These are phyloP conservation scores for Polyodon spathula DNA, from an alignment of 2,113 vertebrate species.

Conservation along the genomic window DNA sequence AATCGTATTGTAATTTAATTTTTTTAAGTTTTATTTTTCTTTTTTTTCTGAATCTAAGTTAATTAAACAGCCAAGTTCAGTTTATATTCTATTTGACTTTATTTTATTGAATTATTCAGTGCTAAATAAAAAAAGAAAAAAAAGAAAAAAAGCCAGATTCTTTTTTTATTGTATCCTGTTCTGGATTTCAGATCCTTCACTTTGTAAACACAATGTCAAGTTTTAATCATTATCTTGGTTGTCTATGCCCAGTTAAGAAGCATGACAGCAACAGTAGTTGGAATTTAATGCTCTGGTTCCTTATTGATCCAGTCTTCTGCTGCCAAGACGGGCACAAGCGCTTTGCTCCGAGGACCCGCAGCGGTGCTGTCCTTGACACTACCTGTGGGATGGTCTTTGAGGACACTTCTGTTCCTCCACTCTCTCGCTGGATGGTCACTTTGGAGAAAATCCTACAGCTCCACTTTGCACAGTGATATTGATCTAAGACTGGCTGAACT, in stretches of 20 bases:
- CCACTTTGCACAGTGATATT: conserved; percentile 62
- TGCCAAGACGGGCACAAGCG: conserved; percentile 23
- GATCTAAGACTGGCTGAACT: conserved; percentile 41
- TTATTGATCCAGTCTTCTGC: conserved; percentile 52
- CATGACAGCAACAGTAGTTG: conserved; percentile 45
- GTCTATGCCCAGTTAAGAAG: conserved; percentile 32
- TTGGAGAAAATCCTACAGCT: conserved; percentile 30
- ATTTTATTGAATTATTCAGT: conserved; percentile 25
- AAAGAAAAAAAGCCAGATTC: conserved; percentile 31
- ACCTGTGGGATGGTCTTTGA: conserved; percentile 47
- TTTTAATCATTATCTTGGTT: conserved; percentile 21
- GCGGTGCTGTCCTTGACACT: conserved; percentile 60
- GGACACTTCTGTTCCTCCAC: conserved; percentile 31
- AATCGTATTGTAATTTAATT: conserved; percentile 42
- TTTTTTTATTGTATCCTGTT: conserved; percentile 48
- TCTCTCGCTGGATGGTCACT: conserved; percentile 21
- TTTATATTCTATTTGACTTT: no score
- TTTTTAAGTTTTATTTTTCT: conserved; percentile 31
- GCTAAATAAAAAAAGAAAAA: not conserved
- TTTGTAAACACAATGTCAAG: conserved; percentile 32
- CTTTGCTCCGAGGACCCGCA: conserved; percentile 39
- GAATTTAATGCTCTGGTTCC: conserved; percentile 68
- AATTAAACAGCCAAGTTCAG: no score
- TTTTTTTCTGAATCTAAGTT: conserved; percentile 34
- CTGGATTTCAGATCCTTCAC: conserved; percentile 42